A percentile compares a stretch with the other conserved stretches of the same genome.
phyloP scores from a whole-genome alignment of 2,797 vertebrate genomes.

The Spinus olivaceus region DNA sequence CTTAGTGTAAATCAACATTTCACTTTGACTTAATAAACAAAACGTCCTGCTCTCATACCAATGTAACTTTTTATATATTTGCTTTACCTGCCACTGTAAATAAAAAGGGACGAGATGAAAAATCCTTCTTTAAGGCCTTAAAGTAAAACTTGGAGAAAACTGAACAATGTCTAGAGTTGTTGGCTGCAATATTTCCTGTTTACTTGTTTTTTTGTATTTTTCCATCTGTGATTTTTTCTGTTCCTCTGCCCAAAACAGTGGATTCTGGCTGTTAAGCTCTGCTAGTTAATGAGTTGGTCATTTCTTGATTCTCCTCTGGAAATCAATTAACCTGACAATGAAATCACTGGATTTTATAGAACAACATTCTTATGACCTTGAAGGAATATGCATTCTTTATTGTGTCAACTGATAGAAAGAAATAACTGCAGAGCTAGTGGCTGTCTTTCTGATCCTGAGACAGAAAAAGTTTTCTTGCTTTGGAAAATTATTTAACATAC shows the following conservation, averaged over 20 bases:
- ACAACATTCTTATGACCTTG: background rate
- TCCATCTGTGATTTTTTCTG: background rate
- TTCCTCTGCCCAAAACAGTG: background rate
- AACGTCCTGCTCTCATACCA: background rate
- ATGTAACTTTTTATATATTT: slow-evolving; percentile 20
- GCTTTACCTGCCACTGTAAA: slow-evolving; percentile 1
- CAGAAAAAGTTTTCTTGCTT: background rate
- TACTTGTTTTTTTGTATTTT: background rate
- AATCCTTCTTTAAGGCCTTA: background rate
- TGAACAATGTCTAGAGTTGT: background rate
- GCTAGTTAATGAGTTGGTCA: background rate
- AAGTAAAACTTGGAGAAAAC: background rate
- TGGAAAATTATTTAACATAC: background rate
- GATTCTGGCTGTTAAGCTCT: background rate
- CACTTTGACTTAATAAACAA: slow-evolving; percentile 61
- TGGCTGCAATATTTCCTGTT: background rate
- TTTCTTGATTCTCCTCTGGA: background rate
- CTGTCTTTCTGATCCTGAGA: background rate
- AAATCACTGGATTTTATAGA: background rate
- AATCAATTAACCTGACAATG: background rate
- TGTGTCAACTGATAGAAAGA: background rate
- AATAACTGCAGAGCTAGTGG: background rate
- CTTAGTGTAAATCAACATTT: slow-evolving; percentile 66
- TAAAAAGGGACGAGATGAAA: slow-evolving; percentile 16
- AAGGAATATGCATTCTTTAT: background rate